Evolutionary conservation across 2,113 vertebrate genomes (phyloP), one percentile per base, ranked within the genome.

Genomic region (Plestiodon gilberti): DNA sequence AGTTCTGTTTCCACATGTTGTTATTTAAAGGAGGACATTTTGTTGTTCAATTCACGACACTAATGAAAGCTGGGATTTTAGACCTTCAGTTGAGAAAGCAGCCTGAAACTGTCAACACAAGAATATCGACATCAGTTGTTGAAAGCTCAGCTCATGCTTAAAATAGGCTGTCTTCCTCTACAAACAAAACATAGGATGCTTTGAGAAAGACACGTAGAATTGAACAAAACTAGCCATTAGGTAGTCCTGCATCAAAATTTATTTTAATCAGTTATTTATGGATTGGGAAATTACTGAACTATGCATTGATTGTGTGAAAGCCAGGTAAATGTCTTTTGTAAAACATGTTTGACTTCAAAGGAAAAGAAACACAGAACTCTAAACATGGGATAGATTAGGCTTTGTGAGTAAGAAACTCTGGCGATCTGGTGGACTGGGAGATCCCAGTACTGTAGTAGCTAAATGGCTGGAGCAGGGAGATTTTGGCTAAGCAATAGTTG

Each of bases 1-100:
- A 33, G 84, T 4, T 89, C 87, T 87, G 1, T 48, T 90, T 81
- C 62, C 73, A 5, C 0, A 78, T 86, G 87, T 61, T 76, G 40
- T 90, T 87, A 84, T 78, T 87, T 78, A 83, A 88, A 70, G 76
- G 4, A 48, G 3, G 22, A 74, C 75, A 87, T 2, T 40, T 64
- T 91, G 70, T 17, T 81, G 84, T 48, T 48, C 43, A 48, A 8
- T 48, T 48, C 43, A 48, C 43, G 8, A 48, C 43, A 48, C 43
- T 48, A 48, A 48, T 48, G 43, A 48, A 52, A 80, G 43, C 23
- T 35, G 30, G 3, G 11, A 43, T 79, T 70, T 40, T 71, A 38
- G 8, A 77, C 59, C 2, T 57, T 62, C n/a, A 30, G 59, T 80
- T 80, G 62, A n/a, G 22, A 80, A 80, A 61, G 59, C 64, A 20